Conservation (phyloP, 2,888 invertebrate genomes). For the Chalcis sispes region DNA sequence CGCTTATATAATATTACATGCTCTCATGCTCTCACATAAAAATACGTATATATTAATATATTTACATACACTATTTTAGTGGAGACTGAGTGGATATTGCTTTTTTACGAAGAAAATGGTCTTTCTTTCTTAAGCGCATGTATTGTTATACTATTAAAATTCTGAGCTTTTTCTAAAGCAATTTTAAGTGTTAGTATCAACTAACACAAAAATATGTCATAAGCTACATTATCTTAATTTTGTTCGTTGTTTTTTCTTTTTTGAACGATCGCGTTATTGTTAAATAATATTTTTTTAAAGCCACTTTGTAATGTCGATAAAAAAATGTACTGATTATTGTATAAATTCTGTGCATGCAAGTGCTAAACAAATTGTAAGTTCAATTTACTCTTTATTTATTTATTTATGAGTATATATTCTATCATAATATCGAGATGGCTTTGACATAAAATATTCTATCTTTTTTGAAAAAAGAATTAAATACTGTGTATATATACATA, state of each 20-base stretch:
- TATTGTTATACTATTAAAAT: slow-evolving; percentile 35
- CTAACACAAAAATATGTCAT: slow-evolving; percentile 35
- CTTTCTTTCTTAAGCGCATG: slow-evolving; percentile 31
- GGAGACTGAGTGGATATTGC: slow-evolving; percentile 50
- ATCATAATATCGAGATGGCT: background rate
- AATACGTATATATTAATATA: slow-evolving; percentile 40
- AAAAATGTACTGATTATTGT: slow-evolving; percentile 1
- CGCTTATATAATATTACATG: slow-evolving; percentile 44
- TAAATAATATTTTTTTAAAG: slow-evolving; percentile 35
- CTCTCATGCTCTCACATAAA: slow-evolving; percentile 26
- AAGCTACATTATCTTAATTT: slow-evolving; percentile 21
- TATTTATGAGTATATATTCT: slow-evolving; percentile 34
- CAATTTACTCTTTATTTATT: slow-evolving; percentile 37
- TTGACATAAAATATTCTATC: no score
- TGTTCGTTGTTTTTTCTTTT: slow-evolving; percentile 21
- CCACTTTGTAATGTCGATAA: slow-evolving; percentile 4
- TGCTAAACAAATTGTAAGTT: slow-evolving; percentile 8
- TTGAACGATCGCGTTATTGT: slow-evolving; percentile 29
- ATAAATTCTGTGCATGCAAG: background rate
- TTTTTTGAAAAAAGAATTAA: no score
- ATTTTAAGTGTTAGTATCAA: slow-evolving; percentile 33
- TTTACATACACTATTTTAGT: slow-evolving; percentile 33
- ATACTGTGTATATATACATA: no score
- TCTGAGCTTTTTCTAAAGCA: slow-evolving; percentile 34
- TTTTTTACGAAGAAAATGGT: slow-evolving; percentile 43